Evolutionary conservation across 92 coral and sea anemone genomes (phyloP), one percentile per base, ranked within the genome.

Genomic region (Desmophyllum pertusum): DNA sequence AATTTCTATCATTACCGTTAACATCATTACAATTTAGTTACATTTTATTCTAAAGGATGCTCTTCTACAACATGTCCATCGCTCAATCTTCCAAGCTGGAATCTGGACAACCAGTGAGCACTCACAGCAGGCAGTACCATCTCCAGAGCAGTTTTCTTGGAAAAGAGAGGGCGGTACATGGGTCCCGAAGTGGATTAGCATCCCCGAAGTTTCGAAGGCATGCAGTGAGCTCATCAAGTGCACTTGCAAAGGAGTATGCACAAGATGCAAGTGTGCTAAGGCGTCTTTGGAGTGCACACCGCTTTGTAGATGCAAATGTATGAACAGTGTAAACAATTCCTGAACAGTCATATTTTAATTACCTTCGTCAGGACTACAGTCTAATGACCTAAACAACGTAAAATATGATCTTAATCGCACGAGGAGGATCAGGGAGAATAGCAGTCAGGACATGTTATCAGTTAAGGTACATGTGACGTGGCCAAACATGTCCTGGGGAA

Each of bases 191-290:
- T n/a, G n/a, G n/a, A n/a, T n/a, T n/a, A n/a, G n/a, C n/a, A n/a
- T n/a, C n/a, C n/a, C n/a, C n/a, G n/a, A n/a, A n/a, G n/a, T n/a
- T n/a, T n/a, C n/a, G n/a, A n/a, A n/a, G n/a, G n/a, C n/a, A n/a
- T n/a, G n/a, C n/a, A n/a, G n/a, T n/a, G n/a, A n/a, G n/a, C n/a
- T 92, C 39, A 83, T 80, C 15, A 29, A 72, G 87, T 86, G 95
- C 69, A 36, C 68, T 33, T 92, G 95, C 81, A 92, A 92, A 67
- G 85, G 83, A 48, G 69, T 6, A 30, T 89, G 95, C 80, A 85
- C 90, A 14, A 66, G 89, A 66, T 92, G 95, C 75, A 88, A 92
- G 83, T 89, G 92, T 79, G 75, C 64, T 29, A 88, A 78, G 73
- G 92, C 89, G 17, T 67, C 80, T 3, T 68, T 88, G 67, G 78